A percentile compares a stretch with the other conserved stretches of the same genome.
Conservation (phyloP, 2,113 vertebrate genomes). For the Amphilophus citrinellus region DNA sequence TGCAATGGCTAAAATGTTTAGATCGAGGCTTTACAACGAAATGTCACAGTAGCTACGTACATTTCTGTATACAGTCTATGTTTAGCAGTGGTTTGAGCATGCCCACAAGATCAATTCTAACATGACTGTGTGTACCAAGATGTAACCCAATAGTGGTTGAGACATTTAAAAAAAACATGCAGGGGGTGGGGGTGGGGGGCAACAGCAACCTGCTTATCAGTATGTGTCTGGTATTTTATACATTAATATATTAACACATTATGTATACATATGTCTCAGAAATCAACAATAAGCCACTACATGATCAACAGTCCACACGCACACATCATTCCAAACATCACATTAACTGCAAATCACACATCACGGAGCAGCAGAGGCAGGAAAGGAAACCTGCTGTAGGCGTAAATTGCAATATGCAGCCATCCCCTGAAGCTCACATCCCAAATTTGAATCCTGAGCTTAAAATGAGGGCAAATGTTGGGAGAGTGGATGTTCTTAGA, state of each 20-base stretch:
- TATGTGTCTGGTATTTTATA: not conserved
- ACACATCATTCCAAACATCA: not conserved
- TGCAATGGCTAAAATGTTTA: not conserved
- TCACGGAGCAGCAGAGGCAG: conserved; percentile 29
- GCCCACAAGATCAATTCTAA: not conserved
- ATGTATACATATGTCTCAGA: conserved; percentile 2
- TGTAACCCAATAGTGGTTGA: not conserved
- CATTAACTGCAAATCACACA: conserved; percentile 42
- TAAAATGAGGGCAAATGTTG: conserved; percentile 34
- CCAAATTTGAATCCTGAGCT: conserved; percentile 43
- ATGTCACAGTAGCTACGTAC: not conserved
- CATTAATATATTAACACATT: conserved; percentile 28
- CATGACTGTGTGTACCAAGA: not conserved
- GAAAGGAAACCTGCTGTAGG: conserved; percentile 16
- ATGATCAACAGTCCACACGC: not conserved
- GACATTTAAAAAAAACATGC: too few relatives aligned
- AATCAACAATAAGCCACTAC: conserved; percentile 21
- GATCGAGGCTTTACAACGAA: not conserved
- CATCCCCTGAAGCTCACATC: conserved; percentile 23
- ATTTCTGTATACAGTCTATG: not conserved
- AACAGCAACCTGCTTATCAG: not conserved
- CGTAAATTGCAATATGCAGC: conserved; percentile 39
- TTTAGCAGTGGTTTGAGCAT: not conserved
- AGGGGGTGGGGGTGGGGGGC: not conserved
- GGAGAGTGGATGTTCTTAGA: conserved; percentile 39